These are phyloP conservation scores for Oncopeltus fasciatus DNA, from an alignment of 1,140 invertebrate genomes.

Conservation along the genomic window DNA sequence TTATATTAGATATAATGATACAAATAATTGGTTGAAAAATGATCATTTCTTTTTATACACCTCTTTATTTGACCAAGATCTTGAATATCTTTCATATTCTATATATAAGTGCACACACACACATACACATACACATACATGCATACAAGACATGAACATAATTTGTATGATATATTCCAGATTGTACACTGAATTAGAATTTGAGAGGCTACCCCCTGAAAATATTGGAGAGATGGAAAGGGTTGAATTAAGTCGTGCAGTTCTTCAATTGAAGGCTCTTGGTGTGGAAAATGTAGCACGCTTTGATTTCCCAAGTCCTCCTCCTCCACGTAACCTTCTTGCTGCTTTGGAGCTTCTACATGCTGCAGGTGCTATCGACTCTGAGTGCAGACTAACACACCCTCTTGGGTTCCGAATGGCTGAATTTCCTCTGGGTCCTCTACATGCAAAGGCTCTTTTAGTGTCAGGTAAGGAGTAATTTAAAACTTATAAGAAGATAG, in stretches of 20 bases:
- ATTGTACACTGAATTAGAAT: constrained; percentile 66
- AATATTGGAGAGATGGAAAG: constrained; percentile 88
- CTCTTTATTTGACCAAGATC: too few species aligned
- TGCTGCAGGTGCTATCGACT: constrained; percentile 50
- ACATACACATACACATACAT: too few species aligned
- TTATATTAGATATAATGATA: too few species aligned
- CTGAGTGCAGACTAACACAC: constrained; percentile 60
- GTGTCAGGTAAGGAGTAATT: constrained; percentile 63
- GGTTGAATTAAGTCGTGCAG: constrained; percentile 65
- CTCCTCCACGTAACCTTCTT: constrained; percentile 28
- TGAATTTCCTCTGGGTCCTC: constrained; percentile 79
- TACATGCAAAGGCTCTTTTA: constrained; percentile 76
- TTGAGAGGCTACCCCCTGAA: constrained; percentile 45
- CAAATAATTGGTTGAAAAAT: too few species aligned
- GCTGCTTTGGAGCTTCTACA: constrained; percentile 9
- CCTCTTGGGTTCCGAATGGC: constrained; percentile 76
- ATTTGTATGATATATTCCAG: constrained; percentile 34
- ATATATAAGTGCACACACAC: too few species aligned
- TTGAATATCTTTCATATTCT: too few species aligned
- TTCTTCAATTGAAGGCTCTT: constrained; percentile 87
- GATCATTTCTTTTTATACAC: too few species aligned
- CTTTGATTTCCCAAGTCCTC: constrained; percentile 74
- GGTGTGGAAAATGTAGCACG: constrained; percentile 81
- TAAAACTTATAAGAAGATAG: too few species aligned
- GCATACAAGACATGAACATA: too few species aligned